Conservation (phyloP, 2,797 vertebrate species). For the Poeciliopsis infans region DNA sequence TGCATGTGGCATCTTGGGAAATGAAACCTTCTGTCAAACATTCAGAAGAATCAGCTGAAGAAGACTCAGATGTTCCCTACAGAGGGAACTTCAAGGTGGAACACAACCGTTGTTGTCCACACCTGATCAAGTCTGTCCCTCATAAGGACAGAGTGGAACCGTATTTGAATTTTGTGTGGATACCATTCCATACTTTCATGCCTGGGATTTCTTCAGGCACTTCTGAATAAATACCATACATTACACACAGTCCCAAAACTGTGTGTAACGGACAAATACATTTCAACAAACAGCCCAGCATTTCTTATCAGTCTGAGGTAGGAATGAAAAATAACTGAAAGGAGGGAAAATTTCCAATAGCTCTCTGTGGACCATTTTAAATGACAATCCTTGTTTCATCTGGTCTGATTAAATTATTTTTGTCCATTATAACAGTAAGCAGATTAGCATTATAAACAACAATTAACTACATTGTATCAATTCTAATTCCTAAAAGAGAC, state of each 20-base stretch:
- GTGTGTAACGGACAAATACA: neutral
- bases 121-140: too few species aligned
- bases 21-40: too few species aligned
- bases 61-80: too few species aligned
- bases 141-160: too few species aligned
- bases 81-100: too few species aligned
- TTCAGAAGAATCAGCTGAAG: too few species aligned
- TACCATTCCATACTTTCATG: too few species aligned
- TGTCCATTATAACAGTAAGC: slow-evolving; percentile 8
- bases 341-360: neutral
- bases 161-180: too few species aligned
- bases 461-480: slow-evolving; percentile 18
- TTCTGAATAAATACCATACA: too few species aligned
- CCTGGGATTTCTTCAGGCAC: neutral
- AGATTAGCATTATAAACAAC: neutral
- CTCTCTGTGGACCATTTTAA: neutral
- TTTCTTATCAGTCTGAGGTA: neutral
- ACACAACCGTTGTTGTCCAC: too few species aligned
- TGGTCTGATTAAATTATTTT: neutral
- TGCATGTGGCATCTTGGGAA: too few species aligned
- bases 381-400: neutral
- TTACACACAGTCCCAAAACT: neutral
- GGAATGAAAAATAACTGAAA: neutral
- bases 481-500: slow-evolving; percentile 6
- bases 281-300: neutral